Percentiles rank a stretch among this genome's conserved stretches.
phyloP scores from a whole-genome alignment of 2,797 vertebrate species.

The Alca torda region DNA sequence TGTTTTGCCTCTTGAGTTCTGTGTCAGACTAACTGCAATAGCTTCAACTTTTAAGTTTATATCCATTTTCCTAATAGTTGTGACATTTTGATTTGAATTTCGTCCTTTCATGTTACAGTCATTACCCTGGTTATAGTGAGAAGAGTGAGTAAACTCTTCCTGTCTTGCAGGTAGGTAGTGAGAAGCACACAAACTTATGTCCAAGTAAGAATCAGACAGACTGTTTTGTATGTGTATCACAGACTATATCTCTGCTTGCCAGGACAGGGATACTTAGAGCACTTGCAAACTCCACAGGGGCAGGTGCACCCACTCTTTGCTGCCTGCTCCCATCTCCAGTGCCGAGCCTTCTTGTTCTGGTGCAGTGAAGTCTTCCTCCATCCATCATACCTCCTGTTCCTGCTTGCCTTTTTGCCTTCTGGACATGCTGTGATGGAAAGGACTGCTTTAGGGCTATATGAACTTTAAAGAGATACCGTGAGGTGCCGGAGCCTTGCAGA shows the following conservation, averaged over 20 bases:
- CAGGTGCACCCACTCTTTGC: neutral
- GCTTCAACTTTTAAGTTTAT: neutral
- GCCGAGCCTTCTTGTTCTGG: fast-evolving
- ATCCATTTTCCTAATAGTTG: neutral
- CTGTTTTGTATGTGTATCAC: neutral
- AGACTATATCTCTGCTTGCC: neutral
- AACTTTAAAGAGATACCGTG: neutral
- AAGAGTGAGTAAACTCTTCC: neutral
- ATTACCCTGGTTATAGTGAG: neutral
- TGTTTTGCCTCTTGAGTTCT: neutral
- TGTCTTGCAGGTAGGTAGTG: neutral
- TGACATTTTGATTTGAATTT: neutral
- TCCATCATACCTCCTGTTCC: neutral
- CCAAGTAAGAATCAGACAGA: neutral
- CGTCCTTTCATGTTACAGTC: neutral
- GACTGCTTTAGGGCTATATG: neutral
- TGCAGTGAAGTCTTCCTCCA: neutral
- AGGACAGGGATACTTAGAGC: neutral
- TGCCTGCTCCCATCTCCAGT: neutral
- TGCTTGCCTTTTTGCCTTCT: neutral
- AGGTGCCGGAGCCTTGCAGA: neutral
- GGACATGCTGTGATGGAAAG: neutral
- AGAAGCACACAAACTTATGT: neutral
- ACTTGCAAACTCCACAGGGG: neutral
- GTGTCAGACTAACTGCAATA: neutral